phyloP scores from a whole-genome alignment of 2,113 vertebrate genomes.

The Channa argus region DNA sequence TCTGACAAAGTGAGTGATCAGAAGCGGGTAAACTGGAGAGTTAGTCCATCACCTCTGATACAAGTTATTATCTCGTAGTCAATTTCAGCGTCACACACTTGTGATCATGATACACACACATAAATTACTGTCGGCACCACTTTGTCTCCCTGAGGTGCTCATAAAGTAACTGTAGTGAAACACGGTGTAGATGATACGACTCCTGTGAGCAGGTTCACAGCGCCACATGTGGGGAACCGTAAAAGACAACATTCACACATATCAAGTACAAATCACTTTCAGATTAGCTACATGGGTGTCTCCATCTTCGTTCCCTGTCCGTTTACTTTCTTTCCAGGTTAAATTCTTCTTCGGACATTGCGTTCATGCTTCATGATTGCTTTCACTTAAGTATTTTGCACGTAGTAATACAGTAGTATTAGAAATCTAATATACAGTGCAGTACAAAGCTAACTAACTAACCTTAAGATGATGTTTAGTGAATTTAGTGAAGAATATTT shows the following conservation, averaged over 20 bases:
- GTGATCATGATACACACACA: slow-evolving; percentile 41
- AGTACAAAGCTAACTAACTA: too few relatives aligned
- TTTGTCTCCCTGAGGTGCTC: slow-evolving; percentile 41
- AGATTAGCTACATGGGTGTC: too few relatives aligned
- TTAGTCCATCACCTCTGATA: slow-evolving; percentile 33
- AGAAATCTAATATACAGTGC: too few relatives aligned
- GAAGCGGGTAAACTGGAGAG: slow-evolving; percentile 35
- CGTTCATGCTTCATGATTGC: too few relatives aligned
- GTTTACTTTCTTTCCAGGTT: too few relatives aligned
- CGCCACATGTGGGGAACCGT: not conserved
- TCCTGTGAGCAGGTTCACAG: not conserved
- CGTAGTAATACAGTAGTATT: too few relatives aligned
- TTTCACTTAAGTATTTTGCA: too few relatives aligned
- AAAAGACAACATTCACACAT: not conserved
- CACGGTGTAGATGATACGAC: not conserved
- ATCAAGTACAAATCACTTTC: slow-evolving; percentile 1
- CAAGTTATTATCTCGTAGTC: slow-evolving; percentile 49
- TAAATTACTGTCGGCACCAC: slow-evolving; percentile 38
- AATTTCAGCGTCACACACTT: slow-evolving; percentile 35
- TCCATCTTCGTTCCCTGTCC: too few relatives aligned
- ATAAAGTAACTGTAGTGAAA: slow-evolving; percentile 6
- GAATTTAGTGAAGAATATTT: too few relatives aligned
- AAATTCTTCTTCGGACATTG: too few relatives aligned
- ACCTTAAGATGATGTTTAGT: too few relatives aligned
- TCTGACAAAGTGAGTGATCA: slow-evolving; percentile 33